Evolutionary conservation across 2,797 vertebrate species (phyloP).

Genomic region (Xenops minutus): DNA sequence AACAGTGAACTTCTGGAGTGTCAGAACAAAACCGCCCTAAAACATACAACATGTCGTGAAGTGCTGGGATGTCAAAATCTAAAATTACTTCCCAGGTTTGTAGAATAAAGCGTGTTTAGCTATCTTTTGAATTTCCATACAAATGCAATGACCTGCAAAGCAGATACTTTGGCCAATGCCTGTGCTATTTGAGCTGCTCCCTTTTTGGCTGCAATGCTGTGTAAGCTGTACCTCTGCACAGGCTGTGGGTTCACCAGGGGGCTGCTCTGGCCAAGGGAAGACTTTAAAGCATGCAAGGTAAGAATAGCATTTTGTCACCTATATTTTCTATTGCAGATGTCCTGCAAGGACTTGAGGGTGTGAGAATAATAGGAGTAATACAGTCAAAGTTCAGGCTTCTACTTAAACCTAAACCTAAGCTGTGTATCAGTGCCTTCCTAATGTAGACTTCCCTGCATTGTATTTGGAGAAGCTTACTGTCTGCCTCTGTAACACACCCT

Average conservation of each 20-base stretch:
- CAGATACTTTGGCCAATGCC: background rate
- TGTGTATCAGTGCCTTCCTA: background rate
- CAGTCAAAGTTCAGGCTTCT: background rate
- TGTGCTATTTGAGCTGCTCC: background rate
- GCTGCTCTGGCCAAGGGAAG: background rate
- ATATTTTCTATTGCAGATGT: background rate
- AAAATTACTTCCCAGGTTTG: background rate
- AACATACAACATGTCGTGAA: background rate
- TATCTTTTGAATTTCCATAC: background rate
- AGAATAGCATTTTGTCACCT: background rate
- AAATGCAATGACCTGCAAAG: background rate
- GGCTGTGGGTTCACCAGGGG: background rate
- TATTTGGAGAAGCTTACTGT: background rate
- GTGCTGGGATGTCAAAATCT: background rate
- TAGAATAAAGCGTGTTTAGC: background rate
- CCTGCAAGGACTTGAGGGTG: background rate
- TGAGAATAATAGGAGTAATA: background rate
- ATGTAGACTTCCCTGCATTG: background rate
- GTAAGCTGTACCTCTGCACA: background rate
- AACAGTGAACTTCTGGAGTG: background rate
- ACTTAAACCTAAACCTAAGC: background rate
- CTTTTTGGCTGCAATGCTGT: background rate
- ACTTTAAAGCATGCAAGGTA: background rate
- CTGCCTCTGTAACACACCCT: background rate
- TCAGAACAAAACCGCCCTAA: background rate